These are phyloP conservation scores for Hydriomena furcata DNA, from an alignment of 2,888 invertebrate species.

Conservation along the genomic window DNA sequence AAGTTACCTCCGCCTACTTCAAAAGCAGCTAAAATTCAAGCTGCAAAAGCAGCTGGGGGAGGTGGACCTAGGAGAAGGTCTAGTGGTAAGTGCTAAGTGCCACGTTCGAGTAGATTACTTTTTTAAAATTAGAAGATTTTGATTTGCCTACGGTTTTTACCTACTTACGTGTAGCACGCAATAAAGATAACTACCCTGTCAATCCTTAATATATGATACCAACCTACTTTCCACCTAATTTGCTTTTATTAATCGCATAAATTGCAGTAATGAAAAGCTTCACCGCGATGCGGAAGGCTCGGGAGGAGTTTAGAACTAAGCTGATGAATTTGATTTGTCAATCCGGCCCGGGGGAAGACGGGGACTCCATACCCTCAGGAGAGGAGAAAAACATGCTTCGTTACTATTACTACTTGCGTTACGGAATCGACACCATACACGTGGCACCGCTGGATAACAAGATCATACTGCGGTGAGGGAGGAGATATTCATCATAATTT, in stretches of 20 bases:
- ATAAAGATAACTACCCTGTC: too few species aligned
- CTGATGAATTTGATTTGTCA: slow-evolving; percentile 89
- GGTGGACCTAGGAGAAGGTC: slow-evolving; percentile 52
- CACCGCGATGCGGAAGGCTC: slow-evolving; percentile 87
- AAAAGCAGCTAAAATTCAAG: slow-evolving; percentile 60
- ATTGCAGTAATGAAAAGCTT: slow-evolving; percentile 85
- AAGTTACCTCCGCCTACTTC: slow-evolving; percentile 69
- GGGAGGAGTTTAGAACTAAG: slow-evolving; percentile 92
- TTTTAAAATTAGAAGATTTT: too few species aligned
- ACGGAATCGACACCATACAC: slow-evolving; percentile 95
- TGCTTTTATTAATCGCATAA: not conserved
- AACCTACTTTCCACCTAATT: too few species aligned
- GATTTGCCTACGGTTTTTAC: too few species aligned
- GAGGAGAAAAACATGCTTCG: slow-evolving; percentile 88
- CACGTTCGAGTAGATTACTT: too few species aligned
- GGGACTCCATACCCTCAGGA: slow-evolving; percentile 79
- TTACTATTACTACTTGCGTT: slow-evolving; percentile 95
- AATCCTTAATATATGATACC: too few species aligned
- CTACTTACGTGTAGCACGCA: too few species aligned
- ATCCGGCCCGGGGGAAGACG: slow-evolving; percentile 70
- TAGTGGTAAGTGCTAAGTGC: slow-evolving; percentile 51
- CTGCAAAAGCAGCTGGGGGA: slow-evolving; percentile 45
- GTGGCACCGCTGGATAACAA: slow-evolving; percentile 92
- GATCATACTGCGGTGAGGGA: slow-evolving; percentile 85
- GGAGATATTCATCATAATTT: too few species aligned